Percentiles rank a stretch among this genome's conserved stretches.
Evolutionary conservation across 2,888 invertebrate species (phyloP).

Genomic region (Parochlus steinenii): DNA sequence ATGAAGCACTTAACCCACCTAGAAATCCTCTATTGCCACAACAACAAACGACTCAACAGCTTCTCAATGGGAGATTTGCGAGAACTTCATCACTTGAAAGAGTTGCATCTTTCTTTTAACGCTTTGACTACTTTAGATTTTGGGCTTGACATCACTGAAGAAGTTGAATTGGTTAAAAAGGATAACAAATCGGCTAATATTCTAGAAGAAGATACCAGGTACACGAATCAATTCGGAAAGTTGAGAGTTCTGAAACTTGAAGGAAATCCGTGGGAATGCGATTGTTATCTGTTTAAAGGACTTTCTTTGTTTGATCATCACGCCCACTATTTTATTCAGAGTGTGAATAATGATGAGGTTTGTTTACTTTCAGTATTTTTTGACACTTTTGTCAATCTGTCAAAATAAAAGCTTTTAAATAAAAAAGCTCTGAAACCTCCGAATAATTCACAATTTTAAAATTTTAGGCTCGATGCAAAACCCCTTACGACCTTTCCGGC

Average conservation of each 20-base stretch:
- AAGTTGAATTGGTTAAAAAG: background rate
- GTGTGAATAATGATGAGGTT: conserved; percentile 6
- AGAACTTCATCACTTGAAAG: conserved; percentile 20
- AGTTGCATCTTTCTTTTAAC: conserved; percentile 8
- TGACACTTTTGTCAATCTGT: conserved; percentile 3
- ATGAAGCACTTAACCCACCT: conserved; percentile 32
- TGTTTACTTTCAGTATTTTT: conserved; percentile 7
- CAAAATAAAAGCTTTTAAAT: background rate
- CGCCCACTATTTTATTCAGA: conserved; percentile 11
- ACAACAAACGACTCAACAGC: conserved; percentile 35
- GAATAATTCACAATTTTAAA: background rate
- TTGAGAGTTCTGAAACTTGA: conserved; percentile 38
- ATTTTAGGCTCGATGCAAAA: conserved; percentile 24
- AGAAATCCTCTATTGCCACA: conserved; percentile 31
- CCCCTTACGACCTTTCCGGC: conserved; percentile 25
- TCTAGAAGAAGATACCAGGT: conserved; percentile 9
- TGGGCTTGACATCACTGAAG: background rate
- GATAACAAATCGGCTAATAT: background rate
- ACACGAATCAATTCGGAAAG: conserved; percentile 23
- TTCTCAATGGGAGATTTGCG: conserved; percentile 39
- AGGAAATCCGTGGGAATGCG: conserved; percentile 48
- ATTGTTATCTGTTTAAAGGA: conserved; percentile 32
- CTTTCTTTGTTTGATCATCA: conserved; percentile 19
- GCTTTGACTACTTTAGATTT: conserved; percentile 5
- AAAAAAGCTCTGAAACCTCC: background rate